phyloP scores from a whole-genome alignment of 2,113 vertebrate species.

The Chaetops frenatus region DNA sequence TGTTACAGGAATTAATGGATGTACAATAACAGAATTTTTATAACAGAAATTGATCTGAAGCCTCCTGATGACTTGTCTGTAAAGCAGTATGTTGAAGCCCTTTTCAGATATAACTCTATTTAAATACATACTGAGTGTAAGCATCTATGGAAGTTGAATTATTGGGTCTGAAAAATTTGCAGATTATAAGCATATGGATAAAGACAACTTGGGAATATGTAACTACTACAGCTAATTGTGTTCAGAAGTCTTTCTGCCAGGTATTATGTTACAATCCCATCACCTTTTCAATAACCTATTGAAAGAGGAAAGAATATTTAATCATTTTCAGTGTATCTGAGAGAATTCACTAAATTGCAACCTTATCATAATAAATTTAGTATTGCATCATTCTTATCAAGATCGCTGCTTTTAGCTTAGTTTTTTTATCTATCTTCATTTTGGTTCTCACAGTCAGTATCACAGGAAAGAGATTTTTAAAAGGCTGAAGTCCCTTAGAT shows the following conservation, averaged over 20 bases:
- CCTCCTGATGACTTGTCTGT: background rate
- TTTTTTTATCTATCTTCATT: conserved; percentile 50
- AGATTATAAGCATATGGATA: conserved; percentile 13
- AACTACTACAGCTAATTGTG: background rate
- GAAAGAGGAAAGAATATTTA: conserved; percentile 17
- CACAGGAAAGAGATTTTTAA: background rate
- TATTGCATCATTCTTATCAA: background rate
- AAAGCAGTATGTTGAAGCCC: background rate
- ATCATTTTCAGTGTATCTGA: background rate
- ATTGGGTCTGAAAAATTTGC: background rate
- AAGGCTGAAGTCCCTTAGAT: background rate
- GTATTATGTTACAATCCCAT: conserved; percentile 40
- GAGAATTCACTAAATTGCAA: conserved; percentile 22
- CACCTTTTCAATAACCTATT: conserved; percentile 46
- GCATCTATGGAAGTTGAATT: conserved; percentile 22
- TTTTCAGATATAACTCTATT: background rate
- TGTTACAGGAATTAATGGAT: conserved; percentile 23
- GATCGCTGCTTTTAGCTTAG: conserved; percentile 15
- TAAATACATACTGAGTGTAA: background rate
- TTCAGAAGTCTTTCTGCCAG: conserved; percentile 44
- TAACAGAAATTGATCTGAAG: conserved; percentile 33
- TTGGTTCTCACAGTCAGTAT: conserved; percentile 25
- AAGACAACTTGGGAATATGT: background rate
- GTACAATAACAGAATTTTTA: conserved; percentile 30
- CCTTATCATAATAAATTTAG: conserved; percentile 42